A percentile compares a stretch with the other conserved stretches of the same genome.
Conservation (phyloP, 2,888 invertebrate species). For the Willowsia nigromaculata region DNA sequence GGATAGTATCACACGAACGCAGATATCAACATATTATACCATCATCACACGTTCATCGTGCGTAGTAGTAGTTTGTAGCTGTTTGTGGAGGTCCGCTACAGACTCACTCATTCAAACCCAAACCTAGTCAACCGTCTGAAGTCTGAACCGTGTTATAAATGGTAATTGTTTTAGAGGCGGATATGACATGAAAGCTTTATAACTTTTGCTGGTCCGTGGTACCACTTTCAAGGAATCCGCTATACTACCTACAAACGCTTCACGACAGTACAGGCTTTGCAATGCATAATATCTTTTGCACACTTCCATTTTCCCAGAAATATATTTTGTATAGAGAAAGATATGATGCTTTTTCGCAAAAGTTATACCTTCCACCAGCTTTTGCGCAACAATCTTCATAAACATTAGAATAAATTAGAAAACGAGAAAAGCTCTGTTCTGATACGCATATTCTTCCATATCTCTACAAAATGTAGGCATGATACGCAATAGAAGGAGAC, state of each 20-base stretch:
- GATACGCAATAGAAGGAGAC: not conserved
- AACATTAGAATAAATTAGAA: constrained; percentile 72
- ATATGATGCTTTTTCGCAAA: constrained; percentile 25
- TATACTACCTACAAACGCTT: not conserved
- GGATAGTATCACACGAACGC: not conserved
- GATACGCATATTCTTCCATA: not conserved
- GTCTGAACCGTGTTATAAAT: too few species aligned
- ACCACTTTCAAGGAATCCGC: not conserved
- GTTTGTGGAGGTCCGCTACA: not conserved
- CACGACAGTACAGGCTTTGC: not conserved
- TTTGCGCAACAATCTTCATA: constrained; percentile 72
- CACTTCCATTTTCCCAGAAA: not conserved
- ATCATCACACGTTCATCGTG: not conserved
- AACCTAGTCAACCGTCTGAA: constrained; percentile 71
- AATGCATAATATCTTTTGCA: not conserved
- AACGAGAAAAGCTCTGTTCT: constrained; percentile 21
- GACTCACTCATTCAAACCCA: constrained; percentile 70
- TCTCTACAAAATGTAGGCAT: not conserved
- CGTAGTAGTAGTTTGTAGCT: not conserved
- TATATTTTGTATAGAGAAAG: not conserved
- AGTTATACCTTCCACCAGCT: constrained; percentile 17
- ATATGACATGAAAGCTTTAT: constrained; percentile 73
- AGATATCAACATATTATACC: not conserved
- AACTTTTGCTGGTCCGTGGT: constrained; percentile 48
- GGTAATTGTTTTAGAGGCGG: constrained; percentile 73